These are phyloP conservation scores for Bufo bufo DNA, from an alignment of 2,113 vertebrate species.

Conservation along the genomic window DNA sequence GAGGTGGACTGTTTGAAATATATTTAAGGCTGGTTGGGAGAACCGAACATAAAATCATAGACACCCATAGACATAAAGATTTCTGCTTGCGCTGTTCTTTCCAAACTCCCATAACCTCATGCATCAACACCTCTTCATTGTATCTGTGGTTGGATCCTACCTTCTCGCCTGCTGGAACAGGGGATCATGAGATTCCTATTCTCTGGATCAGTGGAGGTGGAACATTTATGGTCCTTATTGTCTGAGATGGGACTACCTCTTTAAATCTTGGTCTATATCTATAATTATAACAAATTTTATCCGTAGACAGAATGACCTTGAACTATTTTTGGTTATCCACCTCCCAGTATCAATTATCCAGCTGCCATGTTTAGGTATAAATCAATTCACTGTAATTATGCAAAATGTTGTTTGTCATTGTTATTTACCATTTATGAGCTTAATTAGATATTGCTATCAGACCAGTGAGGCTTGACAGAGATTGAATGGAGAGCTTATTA, in stretches of 20 bases:
- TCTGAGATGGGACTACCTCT: background rate
- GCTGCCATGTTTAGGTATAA: background rate
- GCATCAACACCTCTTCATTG: too few relatives aligned
- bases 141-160: too few relatives aligned
- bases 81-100: too few relatives aligned
- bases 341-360: background rate
- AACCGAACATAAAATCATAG: too few relatives aligned
- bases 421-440: background rate
- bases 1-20: too few relatives aligned
- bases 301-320: background rate
- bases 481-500: background rate
- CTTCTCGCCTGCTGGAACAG: too few relatives aligned
- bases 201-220: too few relatives aligned
- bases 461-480: background rate
- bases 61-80: too few relatives aligned
- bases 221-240: background rate
- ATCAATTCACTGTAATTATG: background rate
- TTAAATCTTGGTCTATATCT: background rate
- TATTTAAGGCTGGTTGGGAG: too few relatives aligned
- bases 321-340: background rate
- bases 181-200: too few relatives aligned
- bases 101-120: too few relatives aligned
- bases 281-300: background rate
- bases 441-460: background rate
- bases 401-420: background rate